Conservation (phyloP, 2,797 vertebrate genomes). For the Typhlichthys subterraneus region DNA sequence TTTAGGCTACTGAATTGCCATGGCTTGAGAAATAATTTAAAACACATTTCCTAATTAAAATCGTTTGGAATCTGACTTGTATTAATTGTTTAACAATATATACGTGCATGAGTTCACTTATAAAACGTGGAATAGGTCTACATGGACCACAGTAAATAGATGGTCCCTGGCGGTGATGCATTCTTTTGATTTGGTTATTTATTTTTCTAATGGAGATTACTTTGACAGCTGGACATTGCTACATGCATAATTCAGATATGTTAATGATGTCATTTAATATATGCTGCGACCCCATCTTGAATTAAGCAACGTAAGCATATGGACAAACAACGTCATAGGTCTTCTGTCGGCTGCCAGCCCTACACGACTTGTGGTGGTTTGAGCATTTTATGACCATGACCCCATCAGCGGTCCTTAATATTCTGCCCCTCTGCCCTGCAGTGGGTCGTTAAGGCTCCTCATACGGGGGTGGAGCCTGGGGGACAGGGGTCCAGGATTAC, state of each 20-base stretch:
- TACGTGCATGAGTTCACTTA: too few relatives aligned
- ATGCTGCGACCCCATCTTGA: conserved; percentile 12
- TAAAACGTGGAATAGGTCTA: background rate
- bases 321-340: conserved; percentile 26
- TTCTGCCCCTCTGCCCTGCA: conserved; percentile 6
- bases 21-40: conserved; percentile 14
- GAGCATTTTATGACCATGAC: conserved; percentile 7
- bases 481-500: conserved; percentile 79
- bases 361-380: background rate
- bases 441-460: conserved; percentile 11
- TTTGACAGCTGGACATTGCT: conserved; percentile 9
- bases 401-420: conserved; percentile 16
- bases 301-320: conserved; percentile 20
- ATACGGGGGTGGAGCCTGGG: conserved; percentile 75
- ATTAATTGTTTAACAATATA: too few relatives aligned
- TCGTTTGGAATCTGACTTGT: too few relatives aligned
- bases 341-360: background rate
- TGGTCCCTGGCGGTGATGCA: background rate
- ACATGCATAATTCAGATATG: conserved; percentile 2
- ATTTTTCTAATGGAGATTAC: conserved; percentile 5
- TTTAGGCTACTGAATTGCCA: conserved; percentile 21
- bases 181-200: background rate
- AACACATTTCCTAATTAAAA: background rate
- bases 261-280: conserved; percentile 1
- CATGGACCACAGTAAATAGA: background rate